Evolutionary conservation across 2,888 invertebrate species (phyloP), one percentile per base, ranked within the genome.

Genomic region (Cheilosia vernalis): DNA sequence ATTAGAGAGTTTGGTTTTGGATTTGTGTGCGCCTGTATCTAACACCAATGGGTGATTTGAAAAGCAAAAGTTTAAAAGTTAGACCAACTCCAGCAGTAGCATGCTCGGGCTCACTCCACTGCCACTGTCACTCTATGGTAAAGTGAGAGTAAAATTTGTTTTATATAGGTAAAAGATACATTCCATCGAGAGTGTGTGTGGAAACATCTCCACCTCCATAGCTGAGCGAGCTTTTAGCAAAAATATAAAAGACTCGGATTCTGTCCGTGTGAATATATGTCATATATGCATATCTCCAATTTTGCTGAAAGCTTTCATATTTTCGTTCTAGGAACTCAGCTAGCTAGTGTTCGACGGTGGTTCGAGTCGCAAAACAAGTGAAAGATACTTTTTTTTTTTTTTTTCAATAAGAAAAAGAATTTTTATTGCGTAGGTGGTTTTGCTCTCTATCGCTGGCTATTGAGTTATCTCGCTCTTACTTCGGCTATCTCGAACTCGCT

Each of bases 351-450:
- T 58, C 47, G n/a, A 69, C 67, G 55, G 27, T 61, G 55, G 27
- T 61, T 77, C 53, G 72, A 60, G 67, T 72, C 72, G 67, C 76
- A 77, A 77, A 85, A 74, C 80, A 74, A 70, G 49, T 49, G 21
- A 60, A 76, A 80, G 55, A 70, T 69, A 61, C 19, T 13, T 24
- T 10, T 49, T 15, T 58, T 30, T 55, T 60, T 2, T n/a, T n/a
- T n/a, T n/a, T n/a, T n/a, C n/a, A 13, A 6, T 37, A 63, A 72
- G n/a, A 66, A 55, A 55, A 27, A 27, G 61, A 76, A 58, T 74
- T 76, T 40, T 73, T 72, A 85, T 76, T 77, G 85, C 81, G 85
- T 85, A 85, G 85, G 85, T 85, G 77, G 61, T 72, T 84, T 73
- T 64, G 19, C 55, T 80, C 80, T 84, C 64, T 27, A 40, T 77